Base-by-base conservation (phyloP, 2,113 vertebrate genomes). In the Theropithecus gelada region DNA sequence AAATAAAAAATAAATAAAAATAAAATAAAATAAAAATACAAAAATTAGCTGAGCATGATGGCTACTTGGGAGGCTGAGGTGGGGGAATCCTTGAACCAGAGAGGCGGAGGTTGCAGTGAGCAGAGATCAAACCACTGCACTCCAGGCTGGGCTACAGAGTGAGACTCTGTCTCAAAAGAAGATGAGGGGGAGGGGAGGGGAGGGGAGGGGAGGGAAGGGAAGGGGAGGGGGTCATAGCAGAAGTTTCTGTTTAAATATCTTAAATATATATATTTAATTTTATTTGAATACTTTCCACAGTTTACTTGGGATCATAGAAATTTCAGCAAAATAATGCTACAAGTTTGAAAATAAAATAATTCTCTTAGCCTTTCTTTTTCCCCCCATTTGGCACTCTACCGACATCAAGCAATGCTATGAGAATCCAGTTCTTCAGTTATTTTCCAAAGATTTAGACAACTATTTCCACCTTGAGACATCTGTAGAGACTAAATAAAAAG, bases 401-500 rank as follows among this genome's bases (percentile, higher is more conserved):
- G 93, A 97, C 52, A 96, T 96, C 84, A 6, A 30, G 76, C 97
- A 97, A 90, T 96, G 94, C 50, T 73, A 13, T 66, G 70, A 89
- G 48, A 89, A 82, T 78, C n/a, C n/a, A 78, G 72, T 90, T 80
- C 35, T 89, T 98, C 97, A 94, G 96, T 97, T 96, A 95, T 98
- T 98, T 97, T 96, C 96, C 80, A 57, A 97, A 98, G 89, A 97
- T 97, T 96, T 98, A 97, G 50, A 98, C 96, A 98, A 97, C 97
- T 0, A 30, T 93, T 97, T 98, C 96, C 96, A 97, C 61, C 8
- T 0, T 90, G 75, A 92, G 88, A 75, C 97, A 93, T 97, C 98
- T 97, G 94, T 96, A 95, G 97, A 98, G 93, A 97, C 66, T 66
- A 96, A 98, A 96, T 92, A 97, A 98, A 98, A 98, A 98, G 72